A percentile compares a stretch with the other conserved stretches of the same genome.
Evolutionary conservation across 1,140 invertebrate species (phyloP).

Genomic region (Drosophila azteca): DNA sequence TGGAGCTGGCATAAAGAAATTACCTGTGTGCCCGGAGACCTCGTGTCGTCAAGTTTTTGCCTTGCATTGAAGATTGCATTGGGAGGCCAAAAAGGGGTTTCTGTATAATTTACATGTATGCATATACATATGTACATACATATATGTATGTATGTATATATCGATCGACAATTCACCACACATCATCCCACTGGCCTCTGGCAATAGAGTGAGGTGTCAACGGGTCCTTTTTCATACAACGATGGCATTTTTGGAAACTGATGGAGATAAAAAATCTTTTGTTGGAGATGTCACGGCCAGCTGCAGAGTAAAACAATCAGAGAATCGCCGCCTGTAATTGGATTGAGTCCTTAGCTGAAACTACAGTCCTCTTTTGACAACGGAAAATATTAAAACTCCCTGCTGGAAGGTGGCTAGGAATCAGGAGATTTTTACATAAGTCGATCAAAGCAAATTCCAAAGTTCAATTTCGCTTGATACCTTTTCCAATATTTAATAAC

Average conservation of each 20-base stretch:
- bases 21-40: constrained; percentile 13
- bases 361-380: not conserved
- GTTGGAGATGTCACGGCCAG: constrained; percentile 24
- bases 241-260: not conserved
- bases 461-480: no score
- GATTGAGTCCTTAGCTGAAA: constrained; percentile 12
- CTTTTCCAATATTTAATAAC: not conserved
- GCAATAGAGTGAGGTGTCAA: constrained; percentile 31
- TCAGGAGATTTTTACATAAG: no score
- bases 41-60: not conserved
- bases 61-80: constrained; percentile 11
- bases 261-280: constrained; percentile 26
- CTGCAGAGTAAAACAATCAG: constrained; percentile 30
- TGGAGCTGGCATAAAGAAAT: constrained; percentile 20
- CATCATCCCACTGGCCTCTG: not conserved
- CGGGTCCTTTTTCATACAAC: constrained; percentile 12
- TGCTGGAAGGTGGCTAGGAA: no score
- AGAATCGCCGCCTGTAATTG: constrained; percentile 20
- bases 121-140: not conserved
- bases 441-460: no score
- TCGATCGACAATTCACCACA: constrained; percentile 21
- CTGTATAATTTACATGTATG: constrained; percentile 49
- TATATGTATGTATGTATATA: constrained; percentile 33
- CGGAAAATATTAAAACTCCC: no score
- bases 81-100: not conserved